phyloP scores from a whole-genome alignment of 2,888 invertebrate genomes.

The Eristalis tenax region DNA sequence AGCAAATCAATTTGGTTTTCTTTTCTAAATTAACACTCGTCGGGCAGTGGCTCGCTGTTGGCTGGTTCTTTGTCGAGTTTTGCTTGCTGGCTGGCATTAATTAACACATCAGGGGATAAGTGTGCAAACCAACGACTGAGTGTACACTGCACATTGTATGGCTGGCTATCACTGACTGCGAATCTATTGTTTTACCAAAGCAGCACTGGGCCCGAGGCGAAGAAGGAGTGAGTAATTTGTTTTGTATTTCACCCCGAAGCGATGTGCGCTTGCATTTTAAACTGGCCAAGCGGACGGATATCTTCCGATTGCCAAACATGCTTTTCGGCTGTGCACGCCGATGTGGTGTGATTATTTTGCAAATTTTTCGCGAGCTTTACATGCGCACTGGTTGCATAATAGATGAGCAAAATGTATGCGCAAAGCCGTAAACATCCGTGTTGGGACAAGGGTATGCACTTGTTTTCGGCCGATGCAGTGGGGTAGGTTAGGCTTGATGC shows the following conservation, averaged over 20 bases:
- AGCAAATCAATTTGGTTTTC: slow-evolving; percentile 38
- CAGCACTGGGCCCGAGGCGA: background rate
- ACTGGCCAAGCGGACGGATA: background rate
- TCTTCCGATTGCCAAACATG: background rate
- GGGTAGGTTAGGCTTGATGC: background rate
- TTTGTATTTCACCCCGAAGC: background rate
- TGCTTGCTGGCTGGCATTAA: background rate
- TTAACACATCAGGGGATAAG: background rate
- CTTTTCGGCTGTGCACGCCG: background rate
- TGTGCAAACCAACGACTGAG: background rate
- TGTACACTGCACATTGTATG: background rate
- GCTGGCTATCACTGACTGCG: background rate
- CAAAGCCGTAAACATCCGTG: background rate
- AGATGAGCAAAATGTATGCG: background rate
- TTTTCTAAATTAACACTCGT: slow-evolving; percentile 19
- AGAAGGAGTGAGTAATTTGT: background rate
- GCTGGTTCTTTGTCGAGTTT: background rate
- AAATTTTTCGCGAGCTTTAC: background rate
- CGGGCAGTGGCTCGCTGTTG: background rate
- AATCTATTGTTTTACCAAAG: background rate
- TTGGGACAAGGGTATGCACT: background rate
- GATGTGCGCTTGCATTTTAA: background rate
- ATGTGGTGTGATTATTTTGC: background rate
- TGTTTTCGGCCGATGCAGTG: background rate
- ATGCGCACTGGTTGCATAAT: background rate